Evolutionary conservation across 2,113 vertebrate species (phyloP), one percentile per base, ranked within the genome.

Genomic region (Ochotona princeps): DNA sequence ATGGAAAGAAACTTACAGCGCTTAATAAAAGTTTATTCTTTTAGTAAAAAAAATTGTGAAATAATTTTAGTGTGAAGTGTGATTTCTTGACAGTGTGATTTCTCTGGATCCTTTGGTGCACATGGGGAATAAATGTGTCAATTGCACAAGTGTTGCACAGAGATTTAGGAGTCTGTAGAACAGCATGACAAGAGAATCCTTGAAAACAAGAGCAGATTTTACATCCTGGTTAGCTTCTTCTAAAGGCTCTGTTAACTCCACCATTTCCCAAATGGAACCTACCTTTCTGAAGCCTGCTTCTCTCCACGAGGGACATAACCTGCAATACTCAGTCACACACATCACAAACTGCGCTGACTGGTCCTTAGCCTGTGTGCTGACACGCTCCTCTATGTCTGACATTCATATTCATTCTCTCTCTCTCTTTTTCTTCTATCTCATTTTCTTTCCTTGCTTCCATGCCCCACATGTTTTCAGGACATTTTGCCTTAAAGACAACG

Each of bases 1-100:
- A 97, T 96, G 97, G 97, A 97, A 97, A 97, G 97, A 98, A 97
- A 98, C 97, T 98, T 98, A 97, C 97, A 97, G 94, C 93, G 95
- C 97, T 98, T 98, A 98, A 97, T 98, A 98, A 98, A 97, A 98
- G 93, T 97, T 89, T 98, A 98, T 98, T 98, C 97, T 98, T 98
- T 98, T 97, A 98, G 97, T 98, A 95, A 97, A 96, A 95, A 87
- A 90, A 73, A 65, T 17, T 60, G 54, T 94, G 73, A 94, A 95
- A 90, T 93, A 90, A 93, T 87, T 75, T 75, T 32, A 63, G 78
- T 90, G 76, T 87, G 70, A 84, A 89, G 54, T 96, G 89, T 96
- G 74, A 83, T 96, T 97, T 96, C 38, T 89, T 92, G n/a, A n/a
- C n/a, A n/a, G n/a, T n/a, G n/a, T n/a, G n/a, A n/a, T n/a, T n/a